phyloP scores from a whole-genome alignment of 2,797 vertebrate genomes.

The Pangasius krempfi region DNA sequence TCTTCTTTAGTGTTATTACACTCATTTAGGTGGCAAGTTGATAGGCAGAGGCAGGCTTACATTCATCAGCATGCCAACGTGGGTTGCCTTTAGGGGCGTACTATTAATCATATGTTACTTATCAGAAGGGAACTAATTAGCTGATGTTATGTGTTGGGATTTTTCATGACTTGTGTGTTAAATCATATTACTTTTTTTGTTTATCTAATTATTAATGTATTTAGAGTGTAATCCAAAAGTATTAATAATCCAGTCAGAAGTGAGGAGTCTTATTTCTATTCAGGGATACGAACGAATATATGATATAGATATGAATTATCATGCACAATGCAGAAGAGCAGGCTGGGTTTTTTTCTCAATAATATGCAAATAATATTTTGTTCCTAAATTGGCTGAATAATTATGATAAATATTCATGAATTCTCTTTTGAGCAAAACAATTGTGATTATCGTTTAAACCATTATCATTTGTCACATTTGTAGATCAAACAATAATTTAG shows the following conservation, averaged over 20 bases:
- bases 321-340: neutral
- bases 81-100: neutral
- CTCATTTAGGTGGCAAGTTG: neutral
- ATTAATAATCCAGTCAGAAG: neutral
- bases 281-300: neutral
- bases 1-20: neutral
- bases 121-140: constrained; percentile 20
- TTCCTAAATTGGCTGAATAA: constrained; percentile 19
- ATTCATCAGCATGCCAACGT: neutral
- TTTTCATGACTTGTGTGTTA: neutral
- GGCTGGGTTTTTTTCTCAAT: neutral
- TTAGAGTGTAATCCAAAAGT: neutral
- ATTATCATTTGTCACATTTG: constrained; percentile 14
- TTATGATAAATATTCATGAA: constrained; percentile 30
- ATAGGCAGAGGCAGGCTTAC: neutral
- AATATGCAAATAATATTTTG: constrained; percentile 25
- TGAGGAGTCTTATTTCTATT: neutral
- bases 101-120: neutral
- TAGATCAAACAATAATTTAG: constrained; percentile 20
- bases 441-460: neutral
- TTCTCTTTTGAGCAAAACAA: neutral
- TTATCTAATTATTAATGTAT: neutral
- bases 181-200: neutral
- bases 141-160: neutral
- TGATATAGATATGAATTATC: neutral